Percentiles rank a stretch among this genome's conserved stretches.
phyloP scores from a whole-genome alignment of 2,888 invertebrate species.

The Hesperia comma region DNA sequence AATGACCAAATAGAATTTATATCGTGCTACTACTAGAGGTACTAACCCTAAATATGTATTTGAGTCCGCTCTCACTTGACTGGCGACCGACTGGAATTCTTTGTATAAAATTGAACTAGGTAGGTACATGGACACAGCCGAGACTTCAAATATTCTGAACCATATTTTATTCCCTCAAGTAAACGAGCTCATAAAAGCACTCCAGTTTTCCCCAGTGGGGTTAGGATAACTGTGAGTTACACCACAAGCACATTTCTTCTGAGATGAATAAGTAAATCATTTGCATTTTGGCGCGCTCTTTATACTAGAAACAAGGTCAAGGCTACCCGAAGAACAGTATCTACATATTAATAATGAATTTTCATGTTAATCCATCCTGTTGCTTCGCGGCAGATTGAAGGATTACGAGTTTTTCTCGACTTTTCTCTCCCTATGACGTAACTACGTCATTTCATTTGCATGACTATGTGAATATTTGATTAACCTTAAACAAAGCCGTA shows the following conservation, averaged over 20 bases:
- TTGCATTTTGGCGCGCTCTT: constrained; percentile 17
- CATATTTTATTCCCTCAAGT: background rate
- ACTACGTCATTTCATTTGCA: constrained; percentile 22
- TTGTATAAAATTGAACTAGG: too few relatives aligned
- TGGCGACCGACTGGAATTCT: too few relatives aligned
- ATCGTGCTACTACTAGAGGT: too few relatives aligned
- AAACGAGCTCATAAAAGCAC: background rate
- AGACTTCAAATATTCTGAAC: too few relatives aligned
- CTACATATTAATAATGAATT: constrained; percentile 12
- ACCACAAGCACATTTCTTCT: constrained; percentile 11
- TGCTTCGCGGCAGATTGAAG: constrained; percentile 31
- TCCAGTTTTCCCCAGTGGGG: background rate
- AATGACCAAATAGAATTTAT: too few relatives aligned
- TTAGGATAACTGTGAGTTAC: background rate
- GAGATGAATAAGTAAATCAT: constrained; percentile 28
- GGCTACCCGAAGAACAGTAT: constrained; percentile 20
- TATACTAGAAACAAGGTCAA: constrained; percentile 16
- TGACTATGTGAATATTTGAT: constrained; percentile 28
- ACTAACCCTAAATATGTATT: too few relatives aligned
- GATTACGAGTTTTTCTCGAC: constrained; percentile 30
- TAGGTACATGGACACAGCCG: too few relatives aligned
- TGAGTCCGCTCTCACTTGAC: too few relatives aligned
- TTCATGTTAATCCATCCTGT: constrained; percentile 25
- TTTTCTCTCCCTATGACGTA: constrained; percentile 26
- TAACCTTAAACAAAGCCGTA: background rate